These are phyloP conservation scores for Oligia fasciuncula DNA, from an alignment of 2,888 invertebrate genomes.

Conservation along the genomic window DNA sequence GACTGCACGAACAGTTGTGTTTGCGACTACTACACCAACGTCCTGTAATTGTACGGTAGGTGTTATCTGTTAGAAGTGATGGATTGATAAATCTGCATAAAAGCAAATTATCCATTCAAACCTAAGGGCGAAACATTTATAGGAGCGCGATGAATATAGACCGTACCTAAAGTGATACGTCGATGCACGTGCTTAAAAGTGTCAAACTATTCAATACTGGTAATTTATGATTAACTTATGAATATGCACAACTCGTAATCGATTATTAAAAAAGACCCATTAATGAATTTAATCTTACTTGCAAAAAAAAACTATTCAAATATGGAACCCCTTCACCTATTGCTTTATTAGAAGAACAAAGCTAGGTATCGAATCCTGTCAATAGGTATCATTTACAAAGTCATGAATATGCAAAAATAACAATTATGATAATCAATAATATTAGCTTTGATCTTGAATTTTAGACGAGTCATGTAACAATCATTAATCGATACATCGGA, in stretches of 20 bases:
- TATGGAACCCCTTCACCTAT: constrained; percentile 65
- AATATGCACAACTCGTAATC: constrained; percentile 80
- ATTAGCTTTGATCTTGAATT: constrained; percentile 78
- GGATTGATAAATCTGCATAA: neutral
- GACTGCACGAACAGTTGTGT: neutral
- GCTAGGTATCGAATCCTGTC: constrained; percentile 55
- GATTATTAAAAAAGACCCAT: constrained; percentile 21
- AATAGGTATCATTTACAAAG: constrained; percentile 63
- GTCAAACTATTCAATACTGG: constrained; percentile 42
- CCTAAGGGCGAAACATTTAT: neutral
- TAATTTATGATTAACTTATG: constrained; percentile 81
- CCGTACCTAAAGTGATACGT: neutral
- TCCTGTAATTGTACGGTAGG: neutral
- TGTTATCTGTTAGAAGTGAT: neutral
- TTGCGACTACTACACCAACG: neutral
- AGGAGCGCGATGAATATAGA: neutral
- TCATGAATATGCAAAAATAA: constrained; percentile 88
- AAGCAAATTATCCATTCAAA: neutral
- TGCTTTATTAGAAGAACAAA: constrained; percentile 59
- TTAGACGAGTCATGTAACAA: constrained; percentile 76
- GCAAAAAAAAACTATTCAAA: constrained; percentile 65
- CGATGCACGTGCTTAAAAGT: constrained; percentile 17
- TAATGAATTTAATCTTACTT: constrained; percentile 65
- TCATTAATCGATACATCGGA: constrained; percentile 70
- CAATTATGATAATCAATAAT: constrained; percentile 86